Conservation (phyloP, 2,797 vertebrate species). For the Kryptolebias ocellatus region DNA sequence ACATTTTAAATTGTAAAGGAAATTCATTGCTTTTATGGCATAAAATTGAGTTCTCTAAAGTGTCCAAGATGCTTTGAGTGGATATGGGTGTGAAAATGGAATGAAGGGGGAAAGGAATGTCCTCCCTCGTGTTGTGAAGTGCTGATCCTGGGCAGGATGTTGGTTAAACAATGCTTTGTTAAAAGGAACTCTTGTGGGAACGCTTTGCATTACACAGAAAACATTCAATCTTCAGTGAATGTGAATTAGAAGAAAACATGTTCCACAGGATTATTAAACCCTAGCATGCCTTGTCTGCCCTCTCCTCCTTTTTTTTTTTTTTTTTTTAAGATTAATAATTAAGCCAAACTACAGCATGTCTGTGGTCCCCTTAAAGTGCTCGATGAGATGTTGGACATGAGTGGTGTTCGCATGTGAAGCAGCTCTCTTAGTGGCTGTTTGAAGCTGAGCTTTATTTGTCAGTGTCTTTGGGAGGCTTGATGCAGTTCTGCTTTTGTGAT, state of each 20-base stretch:
- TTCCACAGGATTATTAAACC: constrained; percentile 24
- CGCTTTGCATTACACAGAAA: constrained; percentile 1
- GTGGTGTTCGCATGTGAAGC: constrained; percentile 12
- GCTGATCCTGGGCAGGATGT: constrained; percentile 32
- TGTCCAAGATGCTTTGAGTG: not conserved
- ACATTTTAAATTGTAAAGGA: not conserved
- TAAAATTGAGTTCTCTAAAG: not conserved
- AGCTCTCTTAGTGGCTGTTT: constrained; percentile 29
- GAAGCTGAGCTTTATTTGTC: constrained; percentile 54
- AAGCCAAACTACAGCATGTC: constrained; percentile 11
- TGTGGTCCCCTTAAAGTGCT: constrained; percentile 11
- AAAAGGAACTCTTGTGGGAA: constrained; percentile 3
- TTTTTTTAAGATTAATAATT: not conserved
- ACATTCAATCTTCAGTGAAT: not conserved
- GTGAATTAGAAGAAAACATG: constrained; percentile 5
- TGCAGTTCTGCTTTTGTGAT: constrained; percentile 60
- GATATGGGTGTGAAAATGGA: not conserved
- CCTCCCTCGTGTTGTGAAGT: constrained; percentile 23
- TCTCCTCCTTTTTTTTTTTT: not conserved
- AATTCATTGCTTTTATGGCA: not conserved
- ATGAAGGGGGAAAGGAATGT: constrained; percentile 28
- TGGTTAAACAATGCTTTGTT: constrained; percentile 36
- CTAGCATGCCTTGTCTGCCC: not conserved
- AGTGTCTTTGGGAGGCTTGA: constrained; percentile 52
- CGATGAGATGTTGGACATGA: constrained; percentile 20